Evolutionary conservation across 2,797 vertebrate species (phyloP), one percentile per base, ranked within the genome.

Genomic region (Oophaga sylvatica): DNA sequence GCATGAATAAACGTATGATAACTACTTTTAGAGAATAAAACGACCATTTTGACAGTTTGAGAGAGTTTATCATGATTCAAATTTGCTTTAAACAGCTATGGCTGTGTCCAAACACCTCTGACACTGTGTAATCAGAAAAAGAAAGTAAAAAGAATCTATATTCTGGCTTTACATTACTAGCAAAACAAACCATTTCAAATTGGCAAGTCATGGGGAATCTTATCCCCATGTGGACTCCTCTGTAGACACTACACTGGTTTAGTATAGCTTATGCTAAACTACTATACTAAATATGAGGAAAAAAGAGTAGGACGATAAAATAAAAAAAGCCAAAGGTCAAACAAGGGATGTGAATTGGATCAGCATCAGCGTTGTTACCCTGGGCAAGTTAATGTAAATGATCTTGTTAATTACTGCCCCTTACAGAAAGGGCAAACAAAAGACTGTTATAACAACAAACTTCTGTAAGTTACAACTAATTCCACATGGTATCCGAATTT

Each of bases 391-490:
- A 48, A 53, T 48, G 45, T 48, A 48, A 48, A 48, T 22, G 19
- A 75, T 48, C 2, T 75, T 6, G 41, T 75, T 75, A 48, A 75
- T 75, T 45, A 53, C 19, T 48, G 71, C 41, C 71, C 35, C 20
- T 73, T 73, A 73, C 71, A 48, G 20, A 75, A 75, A 75, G 41
- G 41, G 71, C 71, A 75, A 48, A 48, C 71, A 75, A 22, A 48
- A 48, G 41, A 75, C 48, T 75, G 35, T 53, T 75, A 75, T 13
- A 75, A 75, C 35, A 73, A 45, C 71, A 75, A 75, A 75, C 71
- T 53, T 75, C 71, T 48, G 45, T 75, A 10, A 75, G 8, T 53
- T 53, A 48, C 71, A 75, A 75, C 41, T 75, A n/a, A 75, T 75
- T 75, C 41, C 71, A 75, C 71, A 75, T 75, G 71, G 10, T 53